Conservation (phyloP, 1,140 invertebrate species). For the Drosophila murphyi region DNA sequence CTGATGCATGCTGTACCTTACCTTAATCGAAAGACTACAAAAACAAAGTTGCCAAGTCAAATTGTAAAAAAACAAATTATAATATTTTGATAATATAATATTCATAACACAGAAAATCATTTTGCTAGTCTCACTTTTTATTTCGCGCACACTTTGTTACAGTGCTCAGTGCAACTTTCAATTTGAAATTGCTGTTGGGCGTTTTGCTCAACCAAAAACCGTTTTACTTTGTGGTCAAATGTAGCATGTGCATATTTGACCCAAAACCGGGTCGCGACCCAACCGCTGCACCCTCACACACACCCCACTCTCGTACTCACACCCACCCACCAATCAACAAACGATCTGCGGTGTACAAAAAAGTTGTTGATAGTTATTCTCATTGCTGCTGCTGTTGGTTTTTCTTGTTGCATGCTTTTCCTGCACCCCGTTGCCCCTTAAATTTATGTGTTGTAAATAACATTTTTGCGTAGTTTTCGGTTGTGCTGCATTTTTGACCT, state of each 20-base stretch:
- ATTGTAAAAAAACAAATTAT: too few species aligned
- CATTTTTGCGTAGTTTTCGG: conserved; percentile 58
- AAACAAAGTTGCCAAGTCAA: too few species aligned
- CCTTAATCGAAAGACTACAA: background rate
- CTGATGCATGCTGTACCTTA: background rate
- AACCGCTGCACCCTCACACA: background rate
- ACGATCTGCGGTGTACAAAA: conserved; percentile 64
- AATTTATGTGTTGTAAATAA: conserved; percentile 80
- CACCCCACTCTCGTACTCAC: too few species aligned
- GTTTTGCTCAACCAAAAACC: conserved; percentile 65
- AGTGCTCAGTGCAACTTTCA: conserved; percentile 67
- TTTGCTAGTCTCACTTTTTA: background rate
- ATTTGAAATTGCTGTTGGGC: conserved; percentile 69
- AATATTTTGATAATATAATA: too few species aligned
- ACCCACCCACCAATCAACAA: conserved; percentile 54
- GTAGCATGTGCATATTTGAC: conserved; percentile 74
- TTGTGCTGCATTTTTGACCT: conserved; percentile 56
- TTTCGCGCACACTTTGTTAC: background rate
- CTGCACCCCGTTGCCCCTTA: conserved; percentile 13
- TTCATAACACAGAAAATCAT: background rate
- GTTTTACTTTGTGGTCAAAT: conserved; percentile 80
- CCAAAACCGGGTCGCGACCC: conserved; percentile 41
- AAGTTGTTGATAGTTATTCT: conserved; percentile 65
- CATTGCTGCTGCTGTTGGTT: conserved; percentile 42
- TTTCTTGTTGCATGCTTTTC: conserved; percentile 11